Percentiles rank a stretch among this genome's conserved stretches.
phyloP scores from a whole-genome alignment of 2,113 vertebrate genomes.

The Oryzias curvinotus region DNA sequence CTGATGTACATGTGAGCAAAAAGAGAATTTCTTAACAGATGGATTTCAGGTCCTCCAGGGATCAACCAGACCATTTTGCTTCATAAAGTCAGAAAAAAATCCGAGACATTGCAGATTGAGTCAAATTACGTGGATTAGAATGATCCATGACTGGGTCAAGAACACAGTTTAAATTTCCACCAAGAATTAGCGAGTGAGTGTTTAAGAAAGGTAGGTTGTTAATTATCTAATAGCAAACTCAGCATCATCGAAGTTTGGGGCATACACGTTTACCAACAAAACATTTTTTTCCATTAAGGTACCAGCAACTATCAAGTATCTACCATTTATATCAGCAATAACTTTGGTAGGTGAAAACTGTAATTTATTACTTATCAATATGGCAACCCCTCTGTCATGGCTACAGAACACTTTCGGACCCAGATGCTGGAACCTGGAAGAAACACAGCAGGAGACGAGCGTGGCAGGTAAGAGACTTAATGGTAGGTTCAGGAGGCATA shows the following conservation, averaged over 20 bases:
- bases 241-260: not conserved
- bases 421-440: too few relatives aligned
- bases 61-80: not conserved
- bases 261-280: not conserved
- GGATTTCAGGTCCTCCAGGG: conserved; percentile 9
- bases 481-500: too few relatives aligned
- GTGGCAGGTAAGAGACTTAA: too few relatives aligned
- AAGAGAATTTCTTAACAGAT: not conserved
- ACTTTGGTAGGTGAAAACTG: accelerated
- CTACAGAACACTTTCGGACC: too few relatives aligned
- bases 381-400: not conserved
- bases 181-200: accelerated
- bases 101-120: conserved; percentile 4
- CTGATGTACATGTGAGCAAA: not conserved
- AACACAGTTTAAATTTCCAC: not conserved
- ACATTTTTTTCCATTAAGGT: not conserved
- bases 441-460: too few relatives aligned
- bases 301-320: not conserved
- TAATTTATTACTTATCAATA: not conserved
- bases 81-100: conserved; percentile 15
- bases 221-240: not conserved
- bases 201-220: not conserved
- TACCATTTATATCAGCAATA: not conserved
- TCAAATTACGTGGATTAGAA: conserved; percentile 1
- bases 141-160: accelerated